phyloP scores from a whole-genome alignment of 2,113 vertebrate species.

The Stegostoma tigrinum region DNA sequence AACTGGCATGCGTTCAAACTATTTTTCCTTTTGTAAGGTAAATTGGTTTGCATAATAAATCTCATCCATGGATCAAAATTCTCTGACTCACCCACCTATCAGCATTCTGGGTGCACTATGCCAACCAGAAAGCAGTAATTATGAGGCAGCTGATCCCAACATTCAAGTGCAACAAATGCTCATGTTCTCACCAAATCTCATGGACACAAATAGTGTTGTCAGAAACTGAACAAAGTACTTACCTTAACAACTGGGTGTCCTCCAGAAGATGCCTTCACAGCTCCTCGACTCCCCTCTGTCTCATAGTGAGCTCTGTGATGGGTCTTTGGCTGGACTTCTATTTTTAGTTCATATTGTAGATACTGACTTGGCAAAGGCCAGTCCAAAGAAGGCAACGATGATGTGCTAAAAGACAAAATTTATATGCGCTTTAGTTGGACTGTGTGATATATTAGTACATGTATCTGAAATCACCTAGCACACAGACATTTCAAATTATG shows the following conservation, averaged over 20 bases:
- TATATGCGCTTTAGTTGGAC: conserved; percentile 25
- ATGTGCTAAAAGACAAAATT: conserved; percentile 70
- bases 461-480: background rate
- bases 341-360: conserved; percentile 89
- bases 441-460: background rate
- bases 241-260: conserved; percentile 96
- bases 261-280: conserved; percentile 86
- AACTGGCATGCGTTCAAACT: background rate
- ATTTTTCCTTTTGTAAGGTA: background rate
- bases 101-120: background rate
- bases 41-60: background rate
- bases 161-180: background rate
- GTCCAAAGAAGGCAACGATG: conserved; percentile 90
- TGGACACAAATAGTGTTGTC: background rate
- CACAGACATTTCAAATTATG: background rate
- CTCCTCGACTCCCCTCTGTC: conserved; percentile 95
- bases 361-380: conserved; percentile 92
- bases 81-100: background rate
- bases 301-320: conserved; percentile 98
- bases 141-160: background rate
- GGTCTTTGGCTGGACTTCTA: conserved; percentile 95
- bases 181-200: background rate
- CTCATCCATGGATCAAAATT: background rate
- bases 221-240: conserved; percentile 43
- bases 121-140: background rate